phyloP scores from a whole-genome alignment of 1,140 invertebrate genomes.

The Ericerus pela region DNA sequence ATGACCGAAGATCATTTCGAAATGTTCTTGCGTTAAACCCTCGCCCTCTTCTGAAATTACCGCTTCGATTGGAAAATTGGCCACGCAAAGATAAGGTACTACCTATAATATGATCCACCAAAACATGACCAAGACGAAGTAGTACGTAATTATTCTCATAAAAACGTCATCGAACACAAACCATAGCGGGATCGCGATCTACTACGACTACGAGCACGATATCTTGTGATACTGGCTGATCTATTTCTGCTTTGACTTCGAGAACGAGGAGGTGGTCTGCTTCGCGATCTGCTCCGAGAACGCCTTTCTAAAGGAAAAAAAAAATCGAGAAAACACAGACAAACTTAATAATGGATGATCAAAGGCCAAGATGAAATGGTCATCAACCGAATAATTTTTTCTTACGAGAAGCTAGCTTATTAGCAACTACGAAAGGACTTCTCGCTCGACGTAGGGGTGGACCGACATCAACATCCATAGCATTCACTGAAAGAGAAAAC shows the following conservation, averaged over 20 bases:
- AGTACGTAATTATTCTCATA: not conserved
- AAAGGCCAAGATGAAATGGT: too few species aligned
- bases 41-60: slow-evolving; percentile 3
- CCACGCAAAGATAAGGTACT: too few species aligned
- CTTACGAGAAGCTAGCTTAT: not conserved
- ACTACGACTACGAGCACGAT: not conserved
- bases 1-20: not conserved
- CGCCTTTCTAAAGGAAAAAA: not conserved
- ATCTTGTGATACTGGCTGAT: not conserved
- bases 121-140: too few species aligned
- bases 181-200: slow-evolving; percentile 13
- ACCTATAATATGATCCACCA: too few species aligned
- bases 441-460: not conserved
- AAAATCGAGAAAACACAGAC: not conserved
- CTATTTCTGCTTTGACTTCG: not conserved
- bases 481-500: too few species aligned
- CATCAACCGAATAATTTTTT: too few species aligned
- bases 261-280: not conserved
- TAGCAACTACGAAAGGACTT: not conserved
- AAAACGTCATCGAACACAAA: not conserved
- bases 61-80: not conserved
- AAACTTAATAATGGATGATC: too few species aligned
- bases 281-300: not conserved
- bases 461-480: too few species aligned
- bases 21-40: not conserved